Evolutionary conservation across 2,888 invertebrate genomes (phyloP).

Genomic region (Eucriotettix oculatus): DNA sequence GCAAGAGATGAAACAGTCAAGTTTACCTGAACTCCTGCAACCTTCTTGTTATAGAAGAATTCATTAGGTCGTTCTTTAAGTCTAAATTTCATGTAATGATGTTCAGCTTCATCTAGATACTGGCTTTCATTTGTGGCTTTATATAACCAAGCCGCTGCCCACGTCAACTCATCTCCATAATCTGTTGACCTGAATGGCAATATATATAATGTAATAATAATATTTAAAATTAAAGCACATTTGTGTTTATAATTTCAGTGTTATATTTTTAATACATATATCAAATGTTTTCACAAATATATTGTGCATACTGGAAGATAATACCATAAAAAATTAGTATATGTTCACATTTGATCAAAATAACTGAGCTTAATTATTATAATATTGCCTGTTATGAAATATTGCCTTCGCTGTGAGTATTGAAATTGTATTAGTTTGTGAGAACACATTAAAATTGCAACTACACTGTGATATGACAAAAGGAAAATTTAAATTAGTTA

Average conservation of each 20-base stretch:
- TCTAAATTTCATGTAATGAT: constrained; percentile 29
- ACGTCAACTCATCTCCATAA: constrained; percentile 37
- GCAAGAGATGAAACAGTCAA: background rate
- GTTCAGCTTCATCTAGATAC: constrained; percentile 31
- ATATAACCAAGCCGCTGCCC: constrained; percentile 38
- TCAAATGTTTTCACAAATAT: no score
- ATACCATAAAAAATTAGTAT: no score
- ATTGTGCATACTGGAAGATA: no score
- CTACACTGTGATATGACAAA: no score
- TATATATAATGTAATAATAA: background rate
- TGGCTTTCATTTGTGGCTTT: constrained; percentile 30
- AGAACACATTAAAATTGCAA: no score
- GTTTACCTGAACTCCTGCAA: constrained; percentile 34
- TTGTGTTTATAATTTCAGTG: no score
- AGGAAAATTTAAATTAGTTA: background rate
- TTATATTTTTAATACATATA: no score
- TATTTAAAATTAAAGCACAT: background rate
- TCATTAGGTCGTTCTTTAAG: constrained; percentile 30
- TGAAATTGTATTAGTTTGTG: no score
- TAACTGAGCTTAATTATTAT: no score
- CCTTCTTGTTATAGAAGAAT: constrained; percentile 37
- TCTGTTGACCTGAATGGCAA: constrained; percentile 29
- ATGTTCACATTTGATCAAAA: no score
- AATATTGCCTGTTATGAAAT: no score
- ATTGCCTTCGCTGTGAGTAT: no score